Conservation (phyloP, 2,888 invertebrate genomes). For the Aporophyla nigra region DNA sequence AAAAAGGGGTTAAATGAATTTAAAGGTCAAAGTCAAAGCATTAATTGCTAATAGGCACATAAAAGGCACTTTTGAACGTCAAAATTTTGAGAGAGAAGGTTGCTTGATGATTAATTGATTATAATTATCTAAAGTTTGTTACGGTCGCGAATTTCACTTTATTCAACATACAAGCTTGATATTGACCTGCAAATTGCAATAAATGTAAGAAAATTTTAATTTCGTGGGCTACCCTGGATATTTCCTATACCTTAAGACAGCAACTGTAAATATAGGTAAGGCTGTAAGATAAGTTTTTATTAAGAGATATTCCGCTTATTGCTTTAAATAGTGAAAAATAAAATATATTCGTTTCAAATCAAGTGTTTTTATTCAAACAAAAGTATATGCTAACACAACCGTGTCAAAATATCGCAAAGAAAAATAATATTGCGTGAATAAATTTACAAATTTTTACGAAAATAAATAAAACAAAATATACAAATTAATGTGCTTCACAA, state of each 20-base stretch:
- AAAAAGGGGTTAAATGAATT: too few relatives aligned
- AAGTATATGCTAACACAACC: constrained; percentile 48
- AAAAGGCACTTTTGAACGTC: too few relatives aligned
- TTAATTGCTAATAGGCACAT: too few relatives aligned
- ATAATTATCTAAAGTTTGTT: too few relatives aligned
- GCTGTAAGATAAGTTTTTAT: constrained; percentile 27
- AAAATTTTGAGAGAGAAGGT: too few relatives aligned
- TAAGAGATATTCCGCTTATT: background rate
- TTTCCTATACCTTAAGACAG: constrained; percentile 15
- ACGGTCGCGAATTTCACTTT: too few relatives aligned
- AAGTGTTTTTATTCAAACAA: constrained; percentile 57
- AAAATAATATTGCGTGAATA: constrained; percentile 7
- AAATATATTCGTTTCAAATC: constrained; percentile 4
- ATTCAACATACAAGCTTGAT: too few relatives aligned
- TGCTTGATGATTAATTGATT: too few relatives aligned
- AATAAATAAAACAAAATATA: constrained; percentile 34
- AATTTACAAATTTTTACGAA: constrained; percentile 7
- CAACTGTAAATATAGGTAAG: constrained; percentile 64
- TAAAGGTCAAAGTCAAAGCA: too few relatives aligned
- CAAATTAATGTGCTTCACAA: background rate
- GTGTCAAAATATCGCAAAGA: constrained; percentile 4
- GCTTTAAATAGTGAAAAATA: constrained; percentile 4
- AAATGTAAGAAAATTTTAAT: too few relatives aligned
- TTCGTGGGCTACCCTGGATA: too few relatives aligned
- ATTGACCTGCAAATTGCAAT: too few relatives aligned